Evolutionary conservation across 2,113 vertebrate species (phyloP).

Genomic region (Salvator merianae): DNA sequence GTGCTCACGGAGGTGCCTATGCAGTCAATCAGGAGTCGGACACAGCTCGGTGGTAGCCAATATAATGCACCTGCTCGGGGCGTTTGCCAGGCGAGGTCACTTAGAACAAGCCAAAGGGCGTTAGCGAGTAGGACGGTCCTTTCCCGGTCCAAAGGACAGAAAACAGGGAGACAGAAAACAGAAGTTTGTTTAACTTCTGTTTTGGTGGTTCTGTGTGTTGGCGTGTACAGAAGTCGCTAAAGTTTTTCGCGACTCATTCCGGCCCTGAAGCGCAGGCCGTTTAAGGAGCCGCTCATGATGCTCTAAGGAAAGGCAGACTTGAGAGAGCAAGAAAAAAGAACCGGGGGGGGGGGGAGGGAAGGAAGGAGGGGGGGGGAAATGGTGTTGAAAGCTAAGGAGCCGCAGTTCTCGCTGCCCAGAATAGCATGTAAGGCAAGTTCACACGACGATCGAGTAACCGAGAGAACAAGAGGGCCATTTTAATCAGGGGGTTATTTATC

Average conservation of each 20-base stretch:
- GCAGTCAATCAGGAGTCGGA: too few relatives aligned
- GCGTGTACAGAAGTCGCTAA: too few relatives aligned
- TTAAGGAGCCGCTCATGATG: conserved; percentile 29
- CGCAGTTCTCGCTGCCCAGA: conserved; percentile 79
- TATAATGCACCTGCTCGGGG: too few relatives aligned
- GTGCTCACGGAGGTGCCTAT: too few relatives aligned
- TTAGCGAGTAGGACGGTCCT: not conserved
- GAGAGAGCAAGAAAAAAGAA: not conserved
- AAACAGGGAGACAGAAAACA: not conserved
- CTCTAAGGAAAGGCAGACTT: conserved; percentile 10
- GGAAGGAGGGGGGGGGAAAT: not conserved
- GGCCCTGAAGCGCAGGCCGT: rapidly evolving
- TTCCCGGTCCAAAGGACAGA: not conserved
- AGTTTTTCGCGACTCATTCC: not conserved
- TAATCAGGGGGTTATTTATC: conserved; percentile 85
- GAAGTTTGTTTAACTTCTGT: not conserved
- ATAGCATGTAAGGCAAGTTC: conserved; percentile 89
- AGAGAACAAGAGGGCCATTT: conserved; percentile 90
- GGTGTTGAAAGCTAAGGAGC: conserved; percentile 39
- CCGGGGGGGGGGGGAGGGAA: rapidly evolving
- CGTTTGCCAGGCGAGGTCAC: too few relatives aligned
- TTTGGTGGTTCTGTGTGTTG: too few relatives aligned
- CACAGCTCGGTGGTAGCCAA: too few relatives aligned
- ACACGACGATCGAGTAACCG: conserved; percentile 88
- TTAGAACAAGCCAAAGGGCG: too few relatives aligned